Conservation (phyloP, 2,888 invertebrate species). For the Stomorhina lunata region DNA sequence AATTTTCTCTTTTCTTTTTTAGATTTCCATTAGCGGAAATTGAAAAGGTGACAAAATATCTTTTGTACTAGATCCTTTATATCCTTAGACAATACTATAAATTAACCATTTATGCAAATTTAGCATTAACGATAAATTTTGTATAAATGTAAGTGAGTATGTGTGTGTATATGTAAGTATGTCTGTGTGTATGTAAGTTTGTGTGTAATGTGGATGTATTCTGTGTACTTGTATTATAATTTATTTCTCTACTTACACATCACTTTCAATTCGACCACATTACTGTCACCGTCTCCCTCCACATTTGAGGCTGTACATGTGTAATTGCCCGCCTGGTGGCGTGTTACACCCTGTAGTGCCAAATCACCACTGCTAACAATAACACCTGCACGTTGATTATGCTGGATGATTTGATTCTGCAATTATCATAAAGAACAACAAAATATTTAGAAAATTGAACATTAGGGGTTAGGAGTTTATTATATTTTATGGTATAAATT, state of each 20-base stretch:
- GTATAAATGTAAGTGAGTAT: no score
- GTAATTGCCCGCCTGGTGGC: conserved; percentile 92
- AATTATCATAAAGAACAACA: conserved; percentile 61
- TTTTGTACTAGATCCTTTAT: neutral
- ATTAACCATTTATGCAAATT: neutral
- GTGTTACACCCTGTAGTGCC: conserved; percentile 89
- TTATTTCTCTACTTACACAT: conserved; percentile 89
- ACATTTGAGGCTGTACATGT: conserved; percentile 94
- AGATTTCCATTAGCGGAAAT: conserved; percentile 36
- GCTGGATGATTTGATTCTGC: conserved; percentile 91
- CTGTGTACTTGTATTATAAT: neutral
- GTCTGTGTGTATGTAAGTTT: neutral
- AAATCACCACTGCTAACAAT: conserved; percentile 91
- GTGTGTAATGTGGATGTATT: neutral
- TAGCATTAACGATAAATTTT: neutral
- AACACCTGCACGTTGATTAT: conserved; percentile 92
- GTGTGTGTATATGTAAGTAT: neutral
- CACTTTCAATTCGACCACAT: conserved; percentile 89
- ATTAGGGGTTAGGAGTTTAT: no score
- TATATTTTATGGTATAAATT: no score
- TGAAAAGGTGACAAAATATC: neutral
- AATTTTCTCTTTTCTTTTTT: neutral
- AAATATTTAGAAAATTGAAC: no score
- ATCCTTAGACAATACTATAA: neutral
- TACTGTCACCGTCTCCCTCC: conserved; percentile 93